Evolutionary conservation across 2,113 vertebrate genomes (phyloP).

Genomic region (Litocranius walleri): DNA sequence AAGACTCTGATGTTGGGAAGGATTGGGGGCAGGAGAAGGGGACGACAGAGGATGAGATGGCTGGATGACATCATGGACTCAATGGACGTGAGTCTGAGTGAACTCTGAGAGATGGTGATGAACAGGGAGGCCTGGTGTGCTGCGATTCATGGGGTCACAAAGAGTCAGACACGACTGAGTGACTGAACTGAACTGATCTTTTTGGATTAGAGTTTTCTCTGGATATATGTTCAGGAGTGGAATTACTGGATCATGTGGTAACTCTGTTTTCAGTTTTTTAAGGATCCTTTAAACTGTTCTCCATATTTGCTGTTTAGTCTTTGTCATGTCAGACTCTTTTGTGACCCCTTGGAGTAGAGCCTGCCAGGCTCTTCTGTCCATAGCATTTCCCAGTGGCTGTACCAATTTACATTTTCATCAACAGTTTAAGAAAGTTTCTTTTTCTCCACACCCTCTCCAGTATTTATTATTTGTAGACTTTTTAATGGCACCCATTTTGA

Average conservation of each 20-base stretch:
- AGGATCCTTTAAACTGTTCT: background rate
- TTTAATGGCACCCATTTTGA: background rate
- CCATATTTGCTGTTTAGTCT: background rate
- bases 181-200: background rate
- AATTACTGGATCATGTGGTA: background rate
- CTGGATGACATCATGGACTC: too few relatives aligned
- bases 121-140: too few relatives aligned
- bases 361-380: background rate
- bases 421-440: background rate
- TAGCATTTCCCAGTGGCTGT: background rate
- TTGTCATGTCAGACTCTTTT: background rate
- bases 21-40: too few relatives aligned
- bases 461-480: background rate
- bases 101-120: too few relatives aligned
- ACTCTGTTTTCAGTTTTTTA: background rate
- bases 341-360: background rate
- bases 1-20: too few relatives aligned
- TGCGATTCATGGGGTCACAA: too few relatives aligned
- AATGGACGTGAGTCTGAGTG: too few relatives aligned
- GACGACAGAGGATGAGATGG: too few relatives aligned
- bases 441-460: background rate
- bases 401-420: background rate
- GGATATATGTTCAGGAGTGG: background rate
- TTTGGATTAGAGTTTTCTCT: background rate
- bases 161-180: too few relatives aligned